Percentiles rank a stretch among this genome's conserved stretches.
Conservation (phyloP, 2,888 invertebrate species). For the Miltochrista miniata region DNA sequence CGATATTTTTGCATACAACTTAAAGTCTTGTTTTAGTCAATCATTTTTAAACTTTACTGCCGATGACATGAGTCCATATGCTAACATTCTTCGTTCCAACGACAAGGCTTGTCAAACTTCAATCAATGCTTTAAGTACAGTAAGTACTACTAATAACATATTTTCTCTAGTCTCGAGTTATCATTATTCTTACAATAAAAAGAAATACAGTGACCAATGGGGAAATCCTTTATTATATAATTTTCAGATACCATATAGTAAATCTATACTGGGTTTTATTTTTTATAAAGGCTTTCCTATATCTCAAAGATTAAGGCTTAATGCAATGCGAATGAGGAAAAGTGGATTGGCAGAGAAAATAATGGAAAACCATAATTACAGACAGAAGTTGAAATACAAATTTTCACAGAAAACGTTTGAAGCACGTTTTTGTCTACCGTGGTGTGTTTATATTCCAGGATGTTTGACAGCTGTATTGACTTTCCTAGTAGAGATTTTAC, state of each 20-base stretch:
- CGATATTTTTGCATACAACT: constrained; percentile 1
- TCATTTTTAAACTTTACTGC: background rate
- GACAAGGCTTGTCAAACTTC: background rate
- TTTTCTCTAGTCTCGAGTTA: background rate
- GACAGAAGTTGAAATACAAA: constrained; percentile 6
- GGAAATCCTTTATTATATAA: background rate
- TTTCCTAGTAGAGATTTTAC: constrained; percentile 17
- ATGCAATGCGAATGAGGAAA: constrained; percentile 3
- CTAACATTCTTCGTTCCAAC: background rate
- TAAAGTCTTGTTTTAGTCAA: constrained; percentile 3
- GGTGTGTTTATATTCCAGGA: constrained; percentile 15
- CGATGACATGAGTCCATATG: background rate
- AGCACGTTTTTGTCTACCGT: constrained; percentile 13
- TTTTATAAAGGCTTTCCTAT: constrained; percentile 16
- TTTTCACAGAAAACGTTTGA: constrained; percentile 6
- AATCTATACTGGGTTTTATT: constrained; percentile 32
- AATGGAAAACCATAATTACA: background rate
- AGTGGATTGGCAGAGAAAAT: constrained; percentile 6
- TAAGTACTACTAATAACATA: background rate
- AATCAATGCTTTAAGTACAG: background rate
- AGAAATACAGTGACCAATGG: background rate
- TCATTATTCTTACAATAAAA: background rate
- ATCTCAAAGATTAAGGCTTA: background rate
- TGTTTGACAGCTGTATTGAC: background rate
- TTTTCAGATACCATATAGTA: constrained; percentile 2